phyloP scores from a whole-genome alignment of 2,888 invertebrate species.

The Trichopria drosophilae region DNA sequence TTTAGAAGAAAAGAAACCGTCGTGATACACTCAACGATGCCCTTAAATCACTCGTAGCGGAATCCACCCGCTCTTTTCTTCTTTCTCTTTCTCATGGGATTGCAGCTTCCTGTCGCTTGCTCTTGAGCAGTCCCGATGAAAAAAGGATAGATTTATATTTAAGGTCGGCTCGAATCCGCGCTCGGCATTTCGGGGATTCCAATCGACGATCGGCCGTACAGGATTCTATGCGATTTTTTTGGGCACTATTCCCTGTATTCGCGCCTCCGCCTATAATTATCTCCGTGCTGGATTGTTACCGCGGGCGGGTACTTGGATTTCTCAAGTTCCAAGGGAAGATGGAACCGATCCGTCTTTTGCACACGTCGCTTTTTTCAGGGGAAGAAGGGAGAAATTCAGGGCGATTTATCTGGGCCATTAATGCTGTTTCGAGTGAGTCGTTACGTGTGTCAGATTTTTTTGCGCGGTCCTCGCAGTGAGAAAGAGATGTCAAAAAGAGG shows the following conservation, averaged over 20 bases:
- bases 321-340: constrained; percentile 29
- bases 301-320: constrained; percentile 17
- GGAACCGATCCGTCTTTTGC: constrained; percentile 35
- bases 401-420: constrained; percentile 30
- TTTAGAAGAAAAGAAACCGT: too few relatives aligned
- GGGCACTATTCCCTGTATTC: not conserved
- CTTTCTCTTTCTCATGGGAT: constrained; percentile 2
- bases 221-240: not conserved
- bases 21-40: constrained; percentile 56
- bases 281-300: not conserved
- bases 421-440: constrained; percentile 23
- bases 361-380: constrained; percentile 25
- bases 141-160: constrained; percentile 52
- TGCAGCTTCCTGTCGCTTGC: constrained; percentile 3
- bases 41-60: constrained; percentile 52
- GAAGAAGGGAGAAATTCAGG: constrained; percentile 21
- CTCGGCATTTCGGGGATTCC: constrained; percentile 51
- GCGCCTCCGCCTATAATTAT: constrained; percentile 28
- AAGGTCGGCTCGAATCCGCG: constrained; percentile 42
- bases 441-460: constrained; percentile 33
- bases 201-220: constrained; percentile 28
- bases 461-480: too few relatives aligned
- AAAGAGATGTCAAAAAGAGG: too few relatives aligned
- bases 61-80: not conserved
- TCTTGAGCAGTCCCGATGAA: constrained; percentile 29